Evolutionary conservation across 2,888 invertebrate species (phyloP), one percentile per base, ranked within the genome.

Genomic region (Cantharis rustica): DNA sequence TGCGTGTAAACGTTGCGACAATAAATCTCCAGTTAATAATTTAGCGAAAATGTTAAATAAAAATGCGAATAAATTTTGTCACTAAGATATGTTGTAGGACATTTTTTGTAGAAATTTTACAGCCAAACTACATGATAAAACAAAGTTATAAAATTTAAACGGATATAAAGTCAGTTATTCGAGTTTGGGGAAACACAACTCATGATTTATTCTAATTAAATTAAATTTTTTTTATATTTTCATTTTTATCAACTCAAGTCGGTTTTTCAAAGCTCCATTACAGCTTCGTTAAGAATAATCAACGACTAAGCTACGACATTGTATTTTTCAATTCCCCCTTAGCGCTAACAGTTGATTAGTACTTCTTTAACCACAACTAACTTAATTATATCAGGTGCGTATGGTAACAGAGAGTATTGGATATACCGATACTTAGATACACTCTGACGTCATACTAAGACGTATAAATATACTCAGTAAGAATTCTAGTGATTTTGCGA

Each of bases 11-110:
- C 72, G 66, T 72, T 66, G 47, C 61, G 47, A 66, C 72, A 66
- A 66, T 72, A 72, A 63, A 72, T 72, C 66, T 66, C 66, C 15
- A 16, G 63, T 72, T 72, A 64, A 72, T 72, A 72, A 63, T 72
- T 72, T 47, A 72, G 11, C 16, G 16, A 71, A 71, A 61, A 23
- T 63, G 63, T 71, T 71, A 63, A 47, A 47, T 47, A 31, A 72
- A 63, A 31, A 31, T 66, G 72, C 66, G 66, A 72, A 72, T 72
- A 72, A 31, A 66, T 72, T 64, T 63, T 66, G 72, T 66, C 72
- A 72, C 66, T 72, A 66, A 72, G 31, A 66, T 66, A 20, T 27
- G 72, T 71, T 71, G 72, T 31, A 66, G 64, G 20, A 31, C 27
- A 16, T 72, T 72, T 61, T 47, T 31, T 47, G 64, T 20, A 71